Conservation (phyloP, 2,113 vertebrate genomes). For the Oncorhynchus mykiss region DNA sequence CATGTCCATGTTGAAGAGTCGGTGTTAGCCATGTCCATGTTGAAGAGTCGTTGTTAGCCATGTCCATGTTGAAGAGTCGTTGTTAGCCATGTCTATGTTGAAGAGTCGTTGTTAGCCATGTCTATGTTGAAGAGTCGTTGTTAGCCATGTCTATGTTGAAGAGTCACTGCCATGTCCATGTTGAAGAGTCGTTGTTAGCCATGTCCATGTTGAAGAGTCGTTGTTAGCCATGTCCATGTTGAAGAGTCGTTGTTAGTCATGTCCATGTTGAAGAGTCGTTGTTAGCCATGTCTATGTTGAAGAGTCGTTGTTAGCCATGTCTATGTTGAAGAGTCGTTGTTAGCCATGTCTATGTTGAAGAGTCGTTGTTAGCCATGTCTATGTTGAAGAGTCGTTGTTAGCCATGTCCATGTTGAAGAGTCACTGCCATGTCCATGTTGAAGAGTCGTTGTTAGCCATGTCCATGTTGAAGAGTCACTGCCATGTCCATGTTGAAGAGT, state of each 20-base stretch:
- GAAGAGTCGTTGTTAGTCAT: not conserved
- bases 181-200: not conserved
- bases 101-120: not conserved
- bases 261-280: not conserved
- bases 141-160: not conserved
- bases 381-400: too few species aligned
- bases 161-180: constrained; percentile 6
- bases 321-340: too few species aligned
- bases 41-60: not conserved
- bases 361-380: too few species aligned
- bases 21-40: constrained; percentile 1
- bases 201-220: not conserved
- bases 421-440: too few species aligned
- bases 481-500: not conserved
- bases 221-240: not conserved
- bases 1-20: not conserved
- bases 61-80: not conserved
- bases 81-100: not conserved
- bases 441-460: not conserved
- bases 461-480: not conserved
- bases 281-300: not conserved
- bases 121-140: not conserved
- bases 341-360: too few species aligned
- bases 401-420: too few species aligned
- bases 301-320: too few species aligned